Percentiles rank a stretch among this genome's conserved stretches.
Conservation (phyloP, 2,113 vertebrate species). For the Regulus satrapa region DNA sequence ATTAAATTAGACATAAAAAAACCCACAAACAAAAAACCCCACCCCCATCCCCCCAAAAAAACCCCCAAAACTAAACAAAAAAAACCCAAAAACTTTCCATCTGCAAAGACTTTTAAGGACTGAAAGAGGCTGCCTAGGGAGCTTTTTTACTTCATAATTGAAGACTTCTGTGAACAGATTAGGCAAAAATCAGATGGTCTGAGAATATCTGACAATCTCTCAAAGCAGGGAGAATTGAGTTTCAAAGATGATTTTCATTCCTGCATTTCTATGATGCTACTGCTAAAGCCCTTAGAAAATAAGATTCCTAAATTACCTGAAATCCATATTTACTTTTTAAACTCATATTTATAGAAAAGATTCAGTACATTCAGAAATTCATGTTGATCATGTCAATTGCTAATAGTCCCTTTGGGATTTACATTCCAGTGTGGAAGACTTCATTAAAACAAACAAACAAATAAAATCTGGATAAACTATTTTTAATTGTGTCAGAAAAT, state of each 20-base stretch:
- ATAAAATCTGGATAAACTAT: not conserved
- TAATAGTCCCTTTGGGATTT: not conserved
- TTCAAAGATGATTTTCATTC: not conserved
- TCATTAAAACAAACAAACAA: not conserved
- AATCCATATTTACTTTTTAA: not conserved
- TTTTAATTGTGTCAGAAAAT: not conserved
- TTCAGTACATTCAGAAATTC: not conserved
- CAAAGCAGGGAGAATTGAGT: not conserved
- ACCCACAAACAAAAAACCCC: no score
- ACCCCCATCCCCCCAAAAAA: no score
- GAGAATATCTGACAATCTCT: not conserved
- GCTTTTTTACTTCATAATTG: not conserved
- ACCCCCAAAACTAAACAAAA: no score
- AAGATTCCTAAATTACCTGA: not conserved
- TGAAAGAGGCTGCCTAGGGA: not conserved
- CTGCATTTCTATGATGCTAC: not conserved
- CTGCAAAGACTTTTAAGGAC: not conserved
- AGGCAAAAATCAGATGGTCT: not conserved
- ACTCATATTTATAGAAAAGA: not conserved
- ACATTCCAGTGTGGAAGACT: not conserved
- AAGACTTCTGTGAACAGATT: not conserved
- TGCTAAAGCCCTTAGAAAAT: not conserved
- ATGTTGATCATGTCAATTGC: not conserved
- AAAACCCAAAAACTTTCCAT: not conserved
- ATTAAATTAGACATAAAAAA: not conserved